Evolutionary conservation across 1,140 invertebrate species (phyloP).

Genomic region (Drosophila pruinosa): DNA sequence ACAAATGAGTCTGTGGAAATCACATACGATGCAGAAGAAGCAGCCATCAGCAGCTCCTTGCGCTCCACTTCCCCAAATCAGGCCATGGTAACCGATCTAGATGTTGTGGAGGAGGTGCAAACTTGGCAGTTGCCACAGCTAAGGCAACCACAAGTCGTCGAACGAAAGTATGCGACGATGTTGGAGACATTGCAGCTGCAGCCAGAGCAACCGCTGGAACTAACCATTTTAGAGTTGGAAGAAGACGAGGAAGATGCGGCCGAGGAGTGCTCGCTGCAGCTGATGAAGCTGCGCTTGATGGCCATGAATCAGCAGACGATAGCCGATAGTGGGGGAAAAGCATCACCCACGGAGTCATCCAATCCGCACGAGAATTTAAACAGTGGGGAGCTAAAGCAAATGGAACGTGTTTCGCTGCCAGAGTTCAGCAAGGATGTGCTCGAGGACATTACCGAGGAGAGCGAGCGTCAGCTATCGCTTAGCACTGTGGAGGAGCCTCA

Average conservation of each 20-base stretch:
- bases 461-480: slow-evolving; percentile 66
- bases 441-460: slow-evolving; percentile 81
- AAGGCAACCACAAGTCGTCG: slow-evolving; percentile 40
- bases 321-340: slow-evolving; percentile 35
- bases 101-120: slow-evolving; percentile 18
- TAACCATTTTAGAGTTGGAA: slow-evolving; percentile 47
- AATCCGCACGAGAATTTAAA: not conserved
- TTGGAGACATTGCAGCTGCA: slow-evolving; percentile 45
- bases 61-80: slow-evolving; percentile 33
- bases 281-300: slow-evolving; percentile 70
- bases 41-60: slow-evolving; percentile 6
- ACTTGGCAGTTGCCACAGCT: slow-evolving; percentile 33
- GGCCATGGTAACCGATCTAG: slow-evolving; percentile 52
- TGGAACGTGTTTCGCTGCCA: slow-evolving; percentile 68
- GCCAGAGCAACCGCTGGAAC: slow-evolving; percentile 35
- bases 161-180: slow-evolving; percentile 33
- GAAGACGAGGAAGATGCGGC: slow-evolving; percentile 59
- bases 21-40: slow-evolving; percentile 64
- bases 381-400: slow-evolving; percentile 58
- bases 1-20: slow-evolving; percentile 73
- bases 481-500: slow-evolving; percentile 66
- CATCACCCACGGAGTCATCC: slow-evolving; percentile 55
- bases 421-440: slow-evolving; percentile 77
- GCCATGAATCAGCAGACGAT: slow-evolving; percentile 60
- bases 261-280: slow-evolving; percentile 61